Evolutionary conservation across 2,113 vertebrate genomes (phyloP), one percentile per base, ranked within the genome.

Genomic region (Syrrhaptes paradoxus): DNA sequence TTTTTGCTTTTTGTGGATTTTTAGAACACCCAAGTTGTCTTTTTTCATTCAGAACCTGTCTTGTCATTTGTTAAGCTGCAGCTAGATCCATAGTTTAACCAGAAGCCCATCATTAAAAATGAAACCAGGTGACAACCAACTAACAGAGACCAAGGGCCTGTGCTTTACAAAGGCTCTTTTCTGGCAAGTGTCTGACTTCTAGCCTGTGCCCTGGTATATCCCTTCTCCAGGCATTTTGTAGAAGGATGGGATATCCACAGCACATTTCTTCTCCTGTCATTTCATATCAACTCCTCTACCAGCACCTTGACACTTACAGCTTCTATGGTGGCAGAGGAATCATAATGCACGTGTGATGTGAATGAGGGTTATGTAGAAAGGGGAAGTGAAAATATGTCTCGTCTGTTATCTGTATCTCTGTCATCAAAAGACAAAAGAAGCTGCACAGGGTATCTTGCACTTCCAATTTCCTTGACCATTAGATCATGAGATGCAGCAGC

Each of bases 371-470:
- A 41, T 29, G 11, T 24, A 73, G n/a, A 29, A 32, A 87, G 17
- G 3, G 9, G 28, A 76, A 5, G 25, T 1, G 1, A 63, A 79
- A 78, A 31, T 13, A 1, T 36, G 7, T 19, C 25, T 22, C 13
- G 12, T 62, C 24, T 65, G 4, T 54, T 45, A 18, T 5, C 45
- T 45, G 13, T 24, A 41, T 13, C 14, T 68, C 24, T 59, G 31
- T 26, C 22, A 32, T 66, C 17, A 52, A 70, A 88, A 87, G 6
- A 8, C 55, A n/a, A 26, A 51, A 65, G 24, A 58, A 66, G 7
- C 15, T 71, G 10, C 8, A 21, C 17, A 43, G 5, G 5, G 7
- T 70, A 76, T 43, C 68, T 58, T 2, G 0, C 2, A 1, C 21
- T 84, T 72, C 66, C 48, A 58, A 20, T 78, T 67, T 24, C 10